These are phyloP conservation scores for Halcyon smyrnensis DNA, from an alignment of 2,797 vertebrate species.

Conservation along the genomic window DNA sequence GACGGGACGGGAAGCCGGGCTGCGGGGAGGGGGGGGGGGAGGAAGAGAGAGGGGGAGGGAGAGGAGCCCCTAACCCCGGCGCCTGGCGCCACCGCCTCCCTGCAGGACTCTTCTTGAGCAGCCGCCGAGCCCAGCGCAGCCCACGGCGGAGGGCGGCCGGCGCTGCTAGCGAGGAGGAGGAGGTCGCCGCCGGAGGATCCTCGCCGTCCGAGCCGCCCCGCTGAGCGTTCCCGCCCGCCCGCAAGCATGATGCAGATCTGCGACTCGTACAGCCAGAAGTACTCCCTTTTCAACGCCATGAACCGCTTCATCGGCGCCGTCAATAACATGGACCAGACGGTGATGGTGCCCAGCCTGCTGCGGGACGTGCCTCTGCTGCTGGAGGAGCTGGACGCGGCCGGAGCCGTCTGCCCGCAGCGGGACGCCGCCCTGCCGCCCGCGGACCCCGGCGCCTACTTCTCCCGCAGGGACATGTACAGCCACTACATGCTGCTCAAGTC, in stretches of 20 bases:
- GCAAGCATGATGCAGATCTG: slow-evolving; percentile 87
- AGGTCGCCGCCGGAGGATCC: not conserved
- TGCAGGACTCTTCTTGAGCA: not conserved
- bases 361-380: slow-evolving; percentile 93
- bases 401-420: slow-evolving; percentile 70
- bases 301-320: slow-evolving; percentile 95
- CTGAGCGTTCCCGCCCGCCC: not conserved
- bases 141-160: not conserved
- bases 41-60: not conserved
- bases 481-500: slow-evolving; percentile 95
- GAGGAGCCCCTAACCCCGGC: not conserved
- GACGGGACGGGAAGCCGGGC: not conserved
- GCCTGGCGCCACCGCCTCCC: not conserved
- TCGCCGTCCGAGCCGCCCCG: not conserved
- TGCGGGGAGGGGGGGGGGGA: not conserved
- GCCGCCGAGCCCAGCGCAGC: not conserved
- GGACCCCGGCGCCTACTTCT: slow-evolving; percentile 77
- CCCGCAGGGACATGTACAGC: slow-evolving; percentile 92
- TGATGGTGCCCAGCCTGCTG: slow-evolving; percentile 96
- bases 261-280: slow-evolving; percentile 89
- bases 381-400: slow-evolving; percentile 78
- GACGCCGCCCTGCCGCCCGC: slow-evolving; percentile 42
- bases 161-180: not conserved
- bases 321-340: slow-evolving; percentile 98
- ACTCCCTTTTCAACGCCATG: slow-evolving; percentile 95